These are phyloP conservation scores for Brachyhypopomus gauderio DNA, from an alignment of 2,113 vertebrate genomes.

Conservation along the genomic window DNA sequence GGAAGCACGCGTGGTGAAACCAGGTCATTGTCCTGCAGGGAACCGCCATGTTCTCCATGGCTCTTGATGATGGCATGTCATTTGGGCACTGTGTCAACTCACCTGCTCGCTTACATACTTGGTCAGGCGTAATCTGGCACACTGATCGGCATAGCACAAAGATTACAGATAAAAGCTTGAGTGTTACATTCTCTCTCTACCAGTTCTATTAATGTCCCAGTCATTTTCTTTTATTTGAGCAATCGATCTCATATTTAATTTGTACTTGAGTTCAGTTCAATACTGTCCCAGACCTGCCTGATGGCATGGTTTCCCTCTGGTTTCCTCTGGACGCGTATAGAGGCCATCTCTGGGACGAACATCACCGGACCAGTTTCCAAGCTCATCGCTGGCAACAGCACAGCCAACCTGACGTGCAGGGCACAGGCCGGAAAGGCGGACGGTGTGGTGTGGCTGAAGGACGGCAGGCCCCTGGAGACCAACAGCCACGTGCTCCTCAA, in stretches of 20 bases:
- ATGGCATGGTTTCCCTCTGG: not conserved
- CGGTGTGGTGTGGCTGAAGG: constrained; percentile 57
- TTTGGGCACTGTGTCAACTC: not conserved
- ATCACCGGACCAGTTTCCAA: constrained; percentile 34
- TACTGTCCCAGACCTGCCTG: not conserved
- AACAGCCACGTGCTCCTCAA: constrained; percentile 26
- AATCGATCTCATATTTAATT: too few relatives aligned
- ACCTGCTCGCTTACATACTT: not conserved
- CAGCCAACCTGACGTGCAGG: constrained; percentile 67
- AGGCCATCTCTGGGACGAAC: constrained; percentile 49
- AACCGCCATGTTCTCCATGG: not conserved
- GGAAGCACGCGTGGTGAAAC: not conserved
- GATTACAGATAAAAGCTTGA: too few relatives aligned
- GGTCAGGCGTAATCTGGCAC: too few relatives aligned
- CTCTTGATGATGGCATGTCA: not conserved
- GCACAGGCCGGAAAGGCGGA: constrained; percentile 35
- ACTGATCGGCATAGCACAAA: too few relatives aligned
- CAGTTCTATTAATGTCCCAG: too few relatives aligned
- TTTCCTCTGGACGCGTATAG: constrained; percentile 49
- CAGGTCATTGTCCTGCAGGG: not conserved
- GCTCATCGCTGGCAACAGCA: constrained; percentile 63
- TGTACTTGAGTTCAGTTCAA: too few relatives aligned
- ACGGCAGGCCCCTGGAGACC: constrained; percentile 28
- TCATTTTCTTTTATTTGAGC: too few relatives aligned
- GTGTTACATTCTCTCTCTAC: too few relatives aligned